Evolutionary conservation across 2,888 invertebrate genomes (phyloP).

Genomic region (Macrophya annulata): DNA sequence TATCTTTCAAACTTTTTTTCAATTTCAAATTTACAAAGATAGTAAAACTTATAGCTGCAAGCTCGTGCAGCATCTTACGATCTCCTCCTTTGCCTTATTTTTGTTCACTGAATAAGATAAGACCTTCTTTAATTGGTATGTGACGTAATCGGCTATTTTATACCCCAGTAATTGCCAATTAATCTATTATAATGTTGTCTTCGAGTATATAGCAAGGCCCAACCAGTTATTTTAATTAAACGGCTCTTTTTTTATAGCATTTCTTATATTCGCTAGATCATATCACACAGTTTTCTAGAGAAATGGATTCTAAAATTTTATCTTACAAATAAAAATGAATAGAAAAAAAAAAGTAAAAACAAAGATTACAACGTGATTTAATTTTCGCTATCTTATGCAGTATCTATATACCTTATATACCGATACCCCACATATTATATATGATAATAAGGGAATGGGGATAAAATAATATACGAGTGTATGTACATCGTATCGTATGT

Average conservation of each 20-base stretch:
- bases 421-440: no score
- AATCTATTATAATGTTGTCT: slow-evolving; percentile 48
- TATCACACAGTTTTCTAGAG: background rate
- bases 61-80: background rate
- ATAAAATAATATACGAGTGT: background rate
- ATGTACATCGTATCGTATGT: slow-evolving; percentile 22
- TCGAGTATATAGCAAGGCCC: background rate
- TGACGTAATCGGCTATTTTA: slow-evolving; percentile 55
- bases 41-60: background rate
- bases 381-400: background rate
- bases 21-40: background rate
- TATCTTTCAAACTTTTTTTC: no score
- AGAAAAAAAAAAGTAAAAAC: background rate
- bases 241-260: background rate
- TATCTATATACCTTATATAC: background rate
- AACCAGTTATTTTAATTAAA: background rate
- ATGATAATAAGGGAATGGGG: background rate
- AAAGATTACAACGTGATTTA: background rate
- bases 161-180: slow-evolving; percentile 35
- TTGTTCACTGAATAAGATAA: slow-evolving; percentile 8
- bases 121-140: slow-evolving; percentile 20
- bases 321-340: background rate
- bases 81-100: background rate
- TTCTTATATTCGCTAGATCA: background rate
- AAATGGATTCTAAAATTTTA: background rate